Percentiles rank a stretch among this genome's conserved stretches.
Conservation (phyloP, 1,140 invertebrate genomes). For the Pinna nobilis region DNA sequence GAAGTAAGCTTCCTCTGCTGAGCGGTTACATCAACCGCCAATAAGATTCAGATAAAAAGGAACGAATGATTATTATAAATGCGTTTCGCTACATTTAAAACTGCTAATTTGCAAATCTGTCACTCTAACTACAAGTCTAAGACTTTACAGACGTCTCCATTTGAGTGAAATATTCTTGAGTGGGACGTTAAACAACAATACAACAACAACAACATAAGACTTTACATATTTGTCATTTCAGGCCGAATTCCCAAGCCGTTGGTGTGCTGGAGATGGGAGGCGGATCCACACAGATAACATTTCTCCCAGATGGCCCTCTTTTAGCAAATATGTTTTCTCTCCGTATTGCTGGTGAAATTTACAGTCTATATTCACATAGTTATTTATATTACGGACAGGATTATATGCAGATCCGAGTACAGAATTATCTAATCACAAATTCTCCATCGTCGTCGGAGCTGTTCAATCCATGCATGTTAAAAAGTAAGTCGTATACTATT, state of each 20-base stretch:
- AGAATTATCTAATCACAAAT: slow-evolving; percentile 41
- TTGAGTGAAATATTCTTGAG: too few species aligned
- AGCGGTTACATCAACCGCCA: too few species aligned
- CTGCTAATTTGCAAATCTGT: too few species aligned
- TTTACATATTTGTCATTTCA: slow-evolving; percentile 20
- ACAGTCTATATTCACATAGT: slow-evolving; percentile 75
- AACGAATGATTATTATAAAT: too few species aligned
- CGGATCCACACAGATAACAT: slow-evolving; percentile 78
- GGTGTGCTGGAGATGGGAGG: slow-evolving; percentile 79
- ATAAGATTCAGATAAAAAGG: too few species aligned
- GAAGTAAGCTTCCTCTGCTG: too few species aligned
- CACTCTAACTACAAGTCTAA: too few species aligned
- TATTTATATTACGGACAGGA: slow-evolving; percentile 76
- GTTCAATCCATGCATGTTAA: slow-evolving; percentile 66
- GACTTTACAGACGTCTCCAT: too few species aligned
- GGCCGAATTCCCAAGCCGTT: slow-evolving; percentile 46
- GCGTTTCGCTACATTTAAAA: too few species aligned
- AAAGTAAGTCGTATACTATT: too few species aligned
- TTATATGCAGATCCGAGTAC: slow-evolving; percentile 58
- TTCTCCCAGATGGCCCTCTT: slow-evolving; percentile 66
- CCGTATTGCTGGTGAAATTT: slow-evolving; percentile 69
- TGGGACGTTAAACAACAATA: too few species aligned
- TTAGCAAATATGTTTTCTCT: slow-evolving; percentile 69
- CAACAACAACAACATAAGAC: not conserved
- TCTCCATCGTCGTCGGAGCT: slow-evolving; percentile 10